Base-by-base conservation (phyloP, 2,888 invertebrate genomes). In the Galerucella calmariensis region DNA sequence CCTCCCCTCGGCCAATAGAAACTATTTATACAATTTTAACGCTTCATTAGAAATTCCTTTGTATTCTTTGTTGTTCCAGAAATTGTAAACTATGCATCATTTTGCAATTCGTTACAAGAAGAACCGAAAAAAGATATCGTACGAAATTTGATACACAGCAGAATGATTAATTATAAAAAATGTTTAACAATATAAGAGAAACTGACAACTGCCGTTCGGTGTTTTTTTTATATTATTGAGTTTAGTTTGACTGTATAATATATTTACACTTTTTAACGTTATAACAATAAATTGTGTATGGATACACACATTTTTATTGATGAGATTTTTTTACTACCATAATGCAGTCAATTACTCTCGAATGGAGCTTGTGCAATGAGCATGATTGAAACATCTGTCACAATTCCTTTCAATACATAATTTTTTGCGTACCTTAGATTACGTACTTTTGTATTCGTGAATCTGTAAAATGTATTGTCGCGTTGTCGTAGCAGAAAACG, bases 21-120 rank as follows among this genome's bases (percentile, higher is more conserved):
- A 79, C 75, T 79, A 80, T 82, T 81, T 81, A 80, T 78, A 75
- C 77, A 79, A 81, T 82, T 82, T 82, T 81, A 74, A 82, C 80
- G 82, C 80, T 80, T 79, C 77, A 81, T 79, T 79, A 78, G 79
- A 78, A 78, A 78, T 81, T 78, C 79, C 75, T 80, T 80, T 80
- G 79, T 77, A 70, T 62, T 73, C 79, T 79, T 78, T 80, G 80
- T 82, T 81, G 80, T 80, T 80, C 77, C 69, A 79, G 81, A 81
- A 80, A 80, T 79, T 79, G 80, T 80, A 82, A 81, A 82, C 81
- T 82, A 81, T 81, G 79, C 79, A 79, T 82, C 81, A 81, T 82
- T 80, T 79, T 80, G 72, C 78, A 73, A 75, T 75, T 77, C 74
- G 75, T 70, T 72, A 74, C 69, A 62, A 68, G 61, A 56, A 67